phyloP scores from a whole-genome alignment of 2,888 invertebrate species.

The Dilophus febrilis region DNA sequence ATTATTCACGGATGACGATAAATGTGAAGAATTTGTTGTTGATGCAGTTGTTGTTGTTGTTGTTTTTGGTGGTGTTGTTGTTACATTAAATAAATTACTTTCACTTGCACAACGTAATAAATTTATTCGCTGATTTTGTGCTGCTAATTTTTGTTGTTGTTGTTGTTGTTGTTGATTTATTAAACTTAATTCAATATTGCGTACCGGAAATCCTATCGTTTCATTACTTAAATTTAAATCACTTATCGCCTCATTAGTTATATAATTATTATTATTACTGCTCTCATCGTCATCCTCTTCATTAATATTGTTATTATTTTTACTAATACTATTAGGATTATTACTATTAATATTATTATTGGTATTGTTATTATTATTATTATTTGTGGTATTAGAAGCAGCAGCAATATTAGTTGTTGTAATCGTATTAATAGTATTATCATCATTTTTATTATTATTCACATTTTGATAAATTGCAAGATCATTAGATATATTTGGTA shows the following conservation, averaged over 20 bases:
- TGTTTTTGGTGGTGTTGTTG: slow-evolving; percentile 2
- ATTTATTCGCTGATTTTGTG: no score
- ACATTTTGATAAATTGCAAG: slow-evolving; percentile 19
- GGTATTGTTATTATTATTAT: slow-evolving; percentile 8
- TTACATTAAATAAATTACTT: slow-evolving; percentile 1
- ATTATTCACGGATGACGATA: no score
- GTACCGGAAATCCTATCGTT: background rate
- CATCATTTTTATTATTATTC: no score
- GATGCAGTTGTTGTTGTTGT: background rate
- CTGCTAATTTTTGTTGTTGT: background rate
- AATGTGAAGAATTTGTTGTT: slow-evolving; percentile 4
- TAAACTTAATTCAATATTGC: background rate
- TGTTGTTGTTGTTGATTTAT: no score
- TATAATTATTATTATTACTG: slow-evolving; percentile 7
- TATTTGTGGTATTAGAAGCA: background rate
- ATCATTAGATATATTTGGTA: slow-evolving; percentile 31
- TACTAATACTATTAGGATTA: slow-evolving; percentile 1
- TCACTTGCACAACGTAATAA: slow-evolving; percentile 2
- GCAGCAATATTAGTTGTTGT: no score
- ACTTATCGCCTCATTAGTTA: background rate
- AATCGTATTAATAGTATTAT: no score
- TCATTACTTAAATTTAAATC: background rate
- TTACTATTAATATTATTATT: slow-evolving; percentile 4
- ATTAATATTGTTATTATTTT: no score
- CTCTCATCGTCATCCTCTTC: no score